These are phyloP conservation scores for Asteroscopus sphinx DNA, from an alignment of 2,888 invertebrate species.

Conservation along the genomic window DNA sequence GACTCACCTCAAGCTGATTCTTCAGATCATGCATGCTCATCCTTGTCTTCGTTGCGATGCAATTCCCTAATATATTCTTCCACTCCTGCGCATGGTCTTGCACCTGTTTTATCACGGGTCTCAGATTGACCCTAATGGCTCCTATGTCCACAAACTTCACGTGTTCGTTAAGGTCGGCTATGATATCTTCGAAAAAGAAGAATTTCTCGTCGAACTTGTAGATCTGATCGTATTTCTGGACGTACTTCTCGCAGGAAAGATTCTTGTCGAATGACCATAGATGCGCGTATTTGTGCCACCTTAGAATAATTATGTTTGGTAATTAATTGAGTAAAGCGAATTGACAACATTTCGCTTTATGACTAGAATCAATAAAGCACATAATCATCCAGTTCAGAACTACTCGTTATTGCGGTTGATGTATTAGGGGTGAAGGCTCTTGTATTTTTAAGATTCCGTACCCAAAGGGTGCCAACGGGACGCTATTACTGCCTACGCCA, in stretches of 20 bases:
- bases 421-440: too few relatives aligned
- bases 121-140: conserved; percentile 93
- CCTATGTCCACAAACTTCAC: conserved; percentile 91
- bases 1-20: conserved; percentile 91
- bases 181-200: conserved; percentile 94
- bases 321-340: not conserved
- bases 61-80: conserved; percentile 93
- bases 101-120: conserved; percentile 91
- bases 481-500: too few relatives aligned
- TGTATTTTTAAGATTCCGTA: too few relatives aligned
- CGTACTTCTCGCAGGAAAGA: conserved; percentile 94
- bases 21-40: conserved; percentile 92
- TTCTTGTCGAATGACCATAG: conserved; percentile 94
- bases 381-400: too few relatives aligned
- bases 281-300: conserved; percentile 93
- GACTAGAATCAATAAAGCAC: too few relatives aligned
- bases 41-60: conserved; percentile 92
- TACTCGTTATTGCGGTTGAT: too few relatives aligned
- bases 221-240: conserved; percentile 88
- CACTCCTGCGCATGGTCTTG: conserved; percentile 94
- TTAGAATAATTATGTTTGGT: conserved; percentile 62
- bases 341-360: too few relatives aligned
- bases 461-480: too few relatives aligned
- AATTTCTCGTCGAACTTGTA: conserved; percentile 95
- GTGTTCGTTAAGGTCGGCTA: conserved; percentile 91